Conservation (phyloP, 2,113 vertebrate species). For the Indri indri region DNA sequence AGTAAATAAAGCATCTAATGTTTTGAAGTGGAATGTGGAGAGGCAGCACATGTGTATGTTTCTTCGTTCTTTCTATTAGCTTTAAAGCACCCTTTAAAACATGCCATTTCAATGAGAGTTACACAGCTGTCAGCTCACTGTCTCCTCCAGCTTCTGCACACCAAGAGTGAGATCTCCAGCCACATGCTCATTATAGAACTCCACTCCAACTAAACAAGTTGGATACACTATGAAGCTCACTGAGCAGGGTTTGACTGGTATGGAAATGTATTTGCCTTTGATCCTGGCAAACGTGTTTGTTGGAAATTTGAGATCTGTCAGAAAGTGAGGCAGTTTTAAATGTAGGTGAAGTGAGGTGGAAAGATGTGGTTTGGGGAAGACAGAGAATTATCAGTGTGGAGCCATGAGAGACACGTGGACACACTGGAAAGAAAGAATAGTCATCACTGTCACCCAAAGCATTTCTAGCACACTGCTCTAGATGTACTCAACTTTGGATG, state of each 20-base stretch:
- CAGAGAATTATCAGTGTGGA: not conserved
- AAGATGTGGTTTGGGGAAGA: not conserved
- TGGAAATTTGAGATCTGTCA: conserved; percentile 57
- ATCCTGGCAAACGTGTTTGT: conserved; percentile 49
- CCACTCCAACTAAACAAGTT: conserved; percentile 53
- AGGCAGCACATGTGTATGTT: not conserved
- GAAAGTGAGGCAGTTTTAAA: conserved; percentile 41
- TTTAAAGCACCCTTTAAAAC: conserved; percentile 64
- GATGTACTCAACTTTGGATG: not conserved
- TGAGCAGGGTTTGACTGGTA: conserved; percentile 37
- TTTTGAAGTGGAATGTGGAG: not conserved
- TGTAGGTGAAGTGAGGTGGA: conserved; percentile 6
- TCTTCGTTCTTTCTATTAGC: not conserved
- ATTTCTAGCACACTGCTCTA: not conserved
- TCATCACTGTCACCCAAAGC: not conserved
- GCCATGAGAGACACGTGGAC: not conserved
- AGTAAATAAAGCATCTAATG: not conserved
- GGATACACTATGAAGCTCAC: conserved; percentile 57
- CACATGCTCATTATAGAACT: conserved; percentile 17
- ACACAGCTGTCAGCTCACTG: conserved; percentile 56
- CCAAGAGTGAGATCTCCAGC: not conserved
- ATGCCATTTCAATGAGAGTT: conserved; percentile 61
- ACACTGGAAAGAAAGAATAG: not conserved
- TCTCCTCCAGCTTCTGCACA: conserved; percentile 42
- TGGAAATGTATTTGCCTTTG: conserved; percentile 67